A percentile compares a stretch with the other conserved stretches of the same genome.
Evolutionary conservation across 2,113 vertebrate genomes (phyloP).

Genomic region (Zosterops borbonicus): DNA sequence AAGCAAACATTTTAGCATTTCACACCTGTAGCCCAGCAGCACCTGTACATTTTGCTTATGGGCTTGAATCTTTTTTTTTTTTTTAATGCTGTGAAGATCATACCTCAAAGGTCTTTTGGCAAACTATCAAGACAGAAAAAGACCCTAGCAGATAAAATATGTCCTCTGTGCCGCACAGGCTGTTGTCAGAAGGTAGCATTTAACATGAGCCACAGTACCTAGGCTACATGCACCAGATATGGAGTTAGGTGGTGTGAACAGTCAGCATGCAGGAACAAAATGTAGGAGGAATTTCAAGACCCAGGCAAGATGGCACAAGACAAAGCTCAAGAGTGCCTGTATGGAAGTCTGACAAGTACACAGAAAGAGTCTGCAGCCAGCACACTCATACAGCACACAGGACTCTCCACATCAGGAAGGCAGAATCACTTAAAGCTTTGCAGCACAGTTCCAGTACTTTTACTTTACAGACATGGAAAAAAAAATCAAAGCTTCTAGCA

Average conservation of each 20-base stretch:
- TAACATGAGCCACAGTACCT: not conserved
- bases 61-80: not conserved
- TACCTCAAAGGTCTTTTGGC: not conserved
- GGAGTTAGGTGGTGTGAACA: not conserved
- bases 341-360: not conserved
- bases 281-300: not conserved
- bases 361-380: not conserved
- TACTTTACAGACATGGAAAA: not conserved
- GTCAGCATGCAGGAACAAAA: not conserved
- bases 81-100: not conserved
- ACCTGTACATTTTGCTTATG: not conserved
- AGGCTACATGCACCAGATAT: not conserved
- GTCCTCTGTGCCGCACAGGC: not conserved
- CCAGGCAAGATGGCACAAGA: not conserved
- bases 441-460: not conserved
- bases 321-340: not conserved
- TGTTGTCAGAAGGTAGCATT: not conserved
- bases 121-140: not conserved
- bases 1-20: not conserved
- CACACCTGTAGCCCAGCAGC: not conserved
- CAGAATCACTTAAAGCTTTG: not conserved
- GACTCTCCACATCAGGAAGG: not conserved
- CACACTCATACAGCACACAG: rapidly evolving
- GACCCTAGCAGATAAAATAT: not conserved
- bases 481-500: not conserved